Base-by-base conservation (phyloP, 2,888 invertebrate species). In the Plutella xylostella region DNA sequence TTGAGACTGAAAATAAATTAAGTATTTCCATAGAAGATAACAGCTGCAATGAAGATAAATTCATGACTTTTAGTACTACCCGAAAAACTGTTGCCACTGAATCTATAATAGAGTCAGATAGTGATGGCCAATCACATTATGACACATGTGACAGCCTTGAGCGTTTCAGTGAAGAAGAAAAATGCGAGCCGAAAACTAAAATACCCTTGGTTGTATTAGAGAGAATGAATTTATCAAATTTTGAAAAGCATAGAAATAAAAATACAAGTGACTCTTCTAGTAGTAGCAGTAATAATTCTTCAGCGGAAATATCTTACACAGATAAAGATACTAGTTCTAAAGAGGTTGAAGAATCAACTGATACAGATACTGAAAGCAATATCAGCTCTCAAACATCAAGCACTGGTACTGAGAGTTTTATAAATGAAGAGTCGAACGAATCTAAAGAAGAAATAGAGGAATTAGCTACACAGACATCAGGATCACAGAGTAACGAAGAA, bases 131-230 rank as follows among this genome's bases (percentile, higher is more conserved):
- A 53, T 76, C 76, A 25, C 50, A 63, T 38, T 80, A 78, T 68
- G 70, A 77, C 48, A 76, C 77, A 46, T 80, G 79, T 52, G 59
- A 65, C 47, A 73, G 70, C 63, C 18, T 42, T 19, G 25, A 25
- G 3, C 2, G 7, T 17, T 14, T 15, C 15, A 11, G 6, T 33
- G 33, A 14, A 37, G 14, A 22, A 22, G 21, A 21, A n/a, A 4
- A 4, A 14, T 14, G 7, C 12, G 3, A 7, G 11, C 6, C 4
- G 22, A 21, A 39, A 15, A n/a, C 9, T 4, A 65, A 53, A 52
- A 56, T 64, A 51, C 71, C 70, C 42, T 18, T 63, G 51, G 64
- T 80, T 19, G 45, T 52, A 19, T 47, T 79, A 40, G 58, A 65
- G 46, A 72, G 55, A 60, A 55, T 80, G 47, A 61, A 63, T 59